Evolutionary conservation across 2,888 invertebrate genomes (phyloP).

Genomic region (Sminthurinus aureus): DNA sequence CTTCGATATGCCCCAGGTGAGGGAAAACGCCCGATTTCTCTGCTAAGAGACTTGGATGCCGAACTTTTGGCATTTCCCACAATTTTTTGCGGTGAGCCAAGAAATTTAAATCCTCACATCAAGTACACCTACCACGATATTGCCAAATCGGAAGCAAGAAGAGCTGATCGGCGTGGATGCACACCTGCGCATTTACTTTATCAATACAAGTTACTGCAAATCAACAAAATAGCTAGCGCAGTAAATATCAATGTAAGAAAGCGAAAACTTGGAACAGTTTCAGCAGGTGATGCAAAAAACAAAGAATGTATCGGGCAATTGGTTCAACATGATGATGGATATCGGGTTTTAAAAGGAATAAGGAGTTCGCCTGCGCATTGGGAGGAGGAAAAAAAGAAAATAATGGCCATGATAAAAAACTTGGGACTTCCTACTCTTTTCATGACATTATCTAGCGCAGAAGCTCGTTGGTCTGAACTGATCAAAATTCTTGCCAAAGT

Average conservation of each 20-base stretch:
- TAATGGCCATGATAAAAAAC: conserved; percentile 46
- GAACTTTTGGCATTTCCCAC: conserved; percentile 47
- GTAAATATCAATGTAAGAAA: conserved; percentile 36
- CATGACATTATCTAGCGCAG: conserved; percentile 48
- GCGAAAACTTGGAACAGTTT: conserved; percentile 20
- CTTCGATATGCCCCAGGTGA: conserved; percentile 44
- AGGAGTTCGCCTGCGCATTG: conserved; percentile 44
- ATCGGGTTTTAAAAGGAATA: conserved; percentile 37
- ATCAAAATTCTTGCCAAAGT: conserved; percentile 30
- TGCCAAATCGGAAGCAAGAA: conserved; percentile 41
- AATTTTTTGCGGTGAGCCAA: conserved; percentile 43
- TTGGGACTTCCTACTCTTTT: conserved; percentile 42
- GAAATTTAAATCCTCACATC: conserved; percentile 14
- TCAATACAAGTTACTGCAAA: conserved; percentile 8
- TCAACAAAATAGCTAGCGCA: conserved; percentile 3
- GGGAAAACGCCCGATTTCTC: conserved; percentile 36
- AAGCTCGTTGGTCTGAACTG: conserved; percentile 43
- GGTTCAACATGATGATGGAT: conserved; percentile 46
- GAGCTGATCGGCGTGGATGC: conserved; percentile 34
- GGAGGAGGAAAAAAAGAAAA: conserved; percentile 28
- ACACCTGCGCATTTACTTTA: conserved; percentile 14
- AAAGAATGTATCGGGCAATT: conserved; percentile 15
- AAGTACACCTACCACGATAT: conserved; percentile 40
- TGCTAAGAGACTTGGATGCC: conserved; percentile 34
- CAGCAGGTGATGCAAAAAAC: conserved; percentile 27